Percentiles rank a stretch among this genome's conserved stretches.
phyloP scores from a whole-genome alignment of 2,113 vertebrate species.

The Pandion haliaetus region DNA sequence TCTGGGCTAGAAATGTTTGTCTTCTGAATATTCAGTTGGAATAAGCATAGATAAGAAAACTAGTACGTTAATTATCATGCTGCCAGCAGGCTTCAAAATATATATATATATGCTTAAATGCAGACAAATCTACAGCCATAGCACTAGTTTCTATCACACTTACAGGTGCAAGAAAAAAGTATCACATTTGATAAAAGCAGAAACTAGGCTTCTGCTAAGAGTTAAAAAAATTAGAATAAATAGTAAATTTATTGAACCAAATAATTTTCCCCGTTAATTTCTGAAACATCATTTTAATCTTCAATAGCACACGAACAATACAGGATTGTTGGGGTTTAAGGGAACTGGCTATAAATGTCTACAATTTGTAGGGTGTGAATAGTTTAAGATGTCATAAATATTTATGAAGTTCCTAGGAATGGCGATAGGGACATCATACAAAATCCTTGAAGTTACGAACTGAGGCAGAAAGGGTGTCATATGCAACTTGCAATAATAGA shows the following conservation, averaged over 20 bases:
- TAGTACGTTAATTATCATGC: not conserved
- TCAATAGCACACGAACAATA: not conserved
- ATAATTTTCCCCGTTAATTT: not conserved
- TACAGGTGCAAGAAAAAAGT: not conserved
- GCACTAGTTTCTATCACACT: not conserved
- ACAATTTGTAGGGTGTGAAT: slow-evolving; percentile 21
- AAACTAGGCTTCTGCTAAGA: not conserved
- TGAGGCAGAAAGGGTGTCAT: not conserved
- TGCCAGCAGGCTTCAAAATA: not conserved
- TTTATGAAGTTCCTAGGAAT: slow-evolving; percentile 17
- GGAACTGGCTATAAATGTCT: not conserved
- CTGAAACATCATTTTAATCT: not conserved
- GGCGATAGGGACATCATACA: not conserved
- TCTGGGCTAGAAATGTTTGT: not conserved
- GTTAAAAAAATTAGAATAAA: not conserved
- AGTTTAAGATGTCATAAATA: slow-evolving; percentile 20
- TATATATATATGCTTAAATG: not conserved
- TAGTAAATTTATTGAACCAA: not conserved
- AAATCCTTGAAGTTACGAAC: not conserved
- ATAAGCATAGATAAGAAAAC: not conserved
- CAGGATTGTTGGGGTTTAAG: not conserved
- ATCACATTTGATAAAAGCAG: not conserved
- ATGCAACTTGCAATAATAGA: not conserved
- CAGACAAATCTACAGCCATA: not conserved
- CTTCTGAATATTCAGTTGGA: not conserved